Evolutionary conservation across 2,113 vertebrate species (phyloP).

Genomic region (Talpa occidentalis): DNA sequence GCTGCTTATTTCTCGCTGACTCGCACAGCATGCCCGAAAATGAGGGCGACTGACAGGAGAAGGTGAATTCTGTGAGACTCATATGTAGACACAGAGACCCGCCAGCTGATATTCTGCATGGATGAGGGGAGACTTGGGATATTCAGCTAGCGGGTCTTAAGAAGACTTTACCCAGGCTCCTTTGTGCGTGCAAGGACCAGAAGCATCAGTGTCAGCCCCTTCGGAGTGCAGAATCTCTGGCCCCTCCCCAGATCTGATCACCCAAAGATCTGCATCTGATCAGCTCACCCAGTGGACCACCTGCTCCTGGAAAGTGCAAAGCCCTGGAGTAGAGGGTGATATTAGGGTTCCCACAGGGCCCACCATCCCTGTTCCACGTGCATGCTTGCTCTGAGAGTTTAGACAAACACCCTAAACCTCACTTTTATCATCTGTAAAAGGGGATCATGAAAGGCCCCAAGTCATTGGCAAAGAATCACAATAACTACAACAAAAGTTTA

Average conservation of each 20-base stretch:
- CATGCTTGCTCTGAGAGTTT: fast-evolving
- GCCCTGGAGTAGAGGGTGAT: background rate
- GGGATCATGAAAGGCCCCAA: background rate
- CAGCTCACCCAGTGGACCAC: fast-evolving
- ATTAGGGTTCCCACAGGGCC: background rate
- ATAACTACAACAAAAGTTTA: background rate
- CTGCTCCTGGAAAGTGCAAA: background rate
- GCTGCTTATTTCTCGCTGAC: constrained; percentile 67
- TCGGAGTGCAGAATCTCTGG: background rate
- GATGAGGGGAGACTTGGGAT: background rate
- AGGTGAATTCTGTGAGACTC: constrained; percentile 46
- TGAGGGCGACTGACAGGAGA: constrained; percentile 57
- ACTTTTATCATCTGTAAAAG: background rate
- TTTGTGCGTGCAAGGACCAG: background rate
- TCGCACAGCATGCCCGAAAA: constrained; percentile 71
- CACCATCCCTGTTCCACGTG: background rate
- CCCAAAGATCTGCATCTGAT: background rate
- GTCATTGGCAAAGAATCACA: background rate
- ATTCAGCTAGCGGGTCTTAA: background rate
- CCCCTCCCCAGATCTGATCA: background rate
- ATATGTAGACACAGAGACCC: background rate
- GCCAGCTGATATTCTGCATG: background rate
- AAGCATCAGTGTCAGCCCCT: background rate
- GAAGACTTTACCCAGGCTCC: background rate
- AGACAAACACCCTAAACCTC: background rate